phyloP scores from a whole-genome alignment of 2,888 invertebrate genomes.

The Nomada flava region DNA sequence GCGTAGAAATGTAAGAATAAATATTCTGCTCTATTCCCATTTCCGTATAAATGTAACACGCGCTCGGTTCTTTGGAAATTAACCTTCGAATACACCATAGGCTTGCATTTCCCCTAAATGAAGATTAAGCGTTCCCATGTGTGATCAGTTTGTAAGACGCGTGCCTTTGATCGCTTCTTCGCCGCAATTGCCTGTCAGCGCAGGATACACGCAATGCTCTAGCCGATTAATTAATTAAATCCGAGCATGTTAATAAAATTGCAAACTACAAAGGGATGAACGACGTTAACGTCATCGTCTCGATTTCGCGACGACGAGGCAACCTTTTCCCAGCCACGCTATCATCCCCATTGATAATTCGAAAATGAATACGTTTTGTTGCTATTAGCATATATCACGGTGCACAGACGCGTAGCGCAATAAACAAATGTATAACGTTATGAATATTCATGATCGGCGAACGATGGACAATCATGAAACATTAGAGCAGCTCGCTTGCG shows the following conservation, averaged over 20 bases:
- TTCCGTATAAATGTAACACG: not conserved
- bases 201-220: conserved; percentile 21
- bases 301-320: not conserved
- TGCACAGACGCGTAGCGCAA: conserved; percentile 38
- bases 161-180: conserved; percentile 51
- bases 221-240: conserved; percentile 46
- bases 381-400: conserved; percentile 64
- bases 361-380: conserved; percentile 62
- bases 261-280: not conserved
- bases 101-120: conserved; percentile 30
- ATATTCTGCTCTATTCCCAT: no score
- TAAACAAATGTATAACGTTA: conserved; percentile 56
- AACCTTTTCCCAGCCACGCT: not conserved
- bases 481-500: conserved; percentile 37
- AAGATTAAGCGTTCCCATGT: conserved; percentile 43
- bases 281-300: not conserved
- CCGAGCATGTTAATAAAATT: conserved; percentile 23
- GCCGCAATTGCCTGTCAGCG: conserved; percentile 48
- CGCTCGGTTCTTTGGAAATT: conserved; percentile 25
- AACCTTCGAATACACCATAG: conserved; percentile 22
- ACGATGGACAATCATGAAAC: conserved; percentile 65
- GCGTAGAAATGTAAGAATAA: no score
- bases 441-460: conserved; percentile 66
- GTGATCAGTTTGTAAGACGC: conserved; percentile 15
- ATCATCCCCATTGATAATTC: conserved; percentile 41